Evolutionary conservation across 2,797 vertebrate genomes (phyloP), one percentile per base, ranked within the genome.

Genomic region (Thaleichthys pacificus): DNA sequence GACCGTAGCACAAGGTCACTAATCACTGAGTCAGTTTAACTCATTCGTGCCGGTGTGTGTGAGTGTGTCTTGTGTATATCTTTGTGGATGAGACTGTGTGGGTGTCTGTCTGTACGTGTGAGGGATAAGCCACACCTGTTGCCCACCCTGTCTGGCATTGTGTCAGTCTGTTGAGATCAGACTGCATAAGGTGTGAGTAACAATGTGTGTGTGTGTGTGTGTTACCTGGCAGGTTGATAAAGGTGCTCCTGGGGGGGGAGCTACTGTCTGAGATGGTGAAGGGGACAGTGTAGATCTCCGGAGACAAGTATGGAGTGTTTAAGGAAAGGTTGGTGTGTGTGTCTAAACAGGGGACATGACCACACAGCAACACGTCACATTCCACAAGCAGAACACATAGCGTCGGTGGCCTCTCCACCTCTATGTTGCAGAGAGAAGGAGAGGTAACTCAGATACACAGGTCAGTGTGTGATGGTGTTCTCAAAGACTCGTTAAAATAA

Each of bases 251-350:
- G 66, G 92, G 87, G 62, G 91, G 91, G 38, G 88, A 93, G 85
- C 91, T 92, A 81, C 87, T 93, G 85, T 93, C 92, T 30, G 92
- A 93, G 77, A 95, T 94, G 78, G 93, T 91, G 75, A 95, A 91
- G 1, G 94, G 94, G 71, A 95, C 91, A 0, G 85, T 78, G 69
- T 95, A 91, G 62, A 95, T 88, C 58, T 93, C 91, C 0, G 94
- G 93, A 49, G 94, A 87, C 78, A 96, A 85, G 85, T 93, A 91
- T 0, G 88, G 87, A 68, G 92, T 89, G 81, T 93, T 94, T 82
- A 94, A 81, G 66, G 93, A 94, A 75, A 96, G 89, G 86, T 93
- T 95, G 68, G 91, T 94, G 61, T 94, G 94, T 47, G 91, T 95
- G 79, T 92, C 94, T 47, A 47, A 47, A 47, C 42, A 47, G 96